phyloP scores from a whole-genome alignment of 1,140 invertebrate genomes.

The Holotrichia oblita region DNA sequence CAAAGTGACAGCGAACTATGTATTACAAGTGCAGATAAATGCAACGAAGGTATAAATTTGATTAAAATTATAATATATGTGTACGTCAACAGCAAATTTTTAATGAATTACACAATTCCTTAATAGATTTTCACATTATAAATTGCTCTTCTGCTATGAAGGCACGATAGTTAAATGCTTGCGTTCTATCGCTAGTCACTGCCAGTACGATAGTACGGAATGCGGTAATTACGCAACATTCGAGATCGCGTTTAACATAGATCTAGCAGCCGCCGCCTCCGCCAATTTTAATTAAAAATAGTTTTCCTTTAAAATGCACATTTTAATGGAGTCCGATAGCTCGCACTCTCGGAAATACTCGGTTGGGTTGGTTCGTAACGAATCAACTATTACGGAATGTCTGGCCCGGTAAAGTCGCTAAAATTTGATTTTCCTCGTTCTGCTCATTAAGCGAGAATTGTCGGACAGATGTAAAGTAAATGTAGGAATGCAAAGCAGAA shows the following conservation, averaged over 20 bases:
- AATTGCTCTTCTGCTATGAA: not conserved
- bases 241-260: constrained; percentile 2
- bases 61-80: not conserved
- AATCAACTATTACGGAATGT: not conserved
- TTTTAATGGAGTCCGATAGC: constrained; percentile 16
- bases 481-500: not conserved
- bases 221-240: constrained; percentile 25
- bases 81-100: not conserved
- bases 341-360: not conserved
- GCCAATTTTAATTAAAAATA: constrained; percentile 34
- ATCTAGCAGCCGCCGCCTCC: constrained; percentile 21
- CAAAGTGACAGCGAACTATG: too few relatives aligned
- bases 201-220: not conserved
- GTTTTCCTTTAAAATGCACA: constrained; percentile 23
- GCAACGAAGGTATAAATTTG: too few relatives aligned
- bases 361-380: not conserved
- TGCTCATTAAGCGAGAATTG: not conserved
- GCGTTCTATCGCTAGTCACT: not conserved
- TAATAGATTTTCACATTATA: not conserved
- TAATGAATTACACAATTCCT: not conserved
- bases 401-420: not conserved
- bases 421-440: not conserved
- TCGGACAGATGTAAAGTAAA: not conserved
- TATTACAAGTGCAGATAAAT: too few relatives aligned
- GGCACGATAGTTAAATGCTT: not conserved